phyloP scores from a whole-genome alignment of 2,797 vertebrate genomes.

The Columba guinea region DNA sequence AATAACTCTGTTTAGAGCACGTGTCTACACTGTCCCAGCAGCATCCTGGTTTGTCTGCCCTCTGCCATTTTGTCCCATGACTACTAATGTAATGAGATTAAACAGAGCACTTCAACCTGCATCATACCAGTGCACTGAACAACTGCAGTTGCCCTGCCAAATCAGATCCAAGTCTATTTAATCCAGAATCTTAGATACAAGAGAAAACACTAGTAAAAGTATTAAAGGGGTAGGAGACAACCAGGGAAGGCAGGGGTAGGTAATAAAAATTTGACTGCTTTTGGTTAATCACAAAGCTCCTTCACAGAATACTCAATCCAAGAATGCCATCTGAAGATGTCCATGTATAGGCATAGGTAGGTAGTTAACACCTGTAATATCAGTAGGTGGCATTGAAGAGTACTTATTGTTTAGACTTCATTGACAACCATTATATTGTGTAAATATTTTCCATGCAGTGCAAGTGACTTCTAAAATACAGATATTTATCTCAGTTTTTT shows the following conservation, averaged over 20 bases:
- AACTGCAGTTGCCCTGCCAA: neutral
- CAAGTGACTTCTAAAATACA: neutral
- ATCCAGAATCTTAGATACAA: neutral
- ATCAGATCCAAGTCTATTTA: neutral
- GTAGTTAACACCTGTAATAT: neutral
- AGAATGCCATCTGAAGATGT: neutral
- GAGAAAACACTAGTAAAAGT: neutral
- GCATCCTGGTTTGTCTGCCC: neutral
- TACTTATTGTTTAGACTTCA: fast-evolving
- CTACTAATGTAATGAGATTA: neutral
- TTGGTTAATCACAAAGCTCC: neutral
- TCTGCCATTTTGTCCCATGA: neutral
- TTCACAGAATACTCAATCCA: neutral
- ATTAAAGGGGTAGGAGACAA: neutral
- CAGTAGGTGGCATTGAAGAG: neutral
- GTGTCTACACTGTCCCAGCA: fast-evolving
- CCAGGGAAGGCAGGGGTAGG: neutral
- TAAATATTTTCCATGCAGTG: neutral
- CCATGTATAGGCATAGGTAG: fast-evolving
- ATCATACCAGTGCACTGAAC: too few relatives aligned
- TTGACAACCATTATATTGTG: neutral
- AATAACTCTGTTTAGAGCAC: neutral
- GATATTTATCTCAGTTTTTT: neutral
- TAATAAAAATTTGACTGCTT: too few relatives aligned
- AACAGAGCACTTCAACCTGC: neutral